Evolutionary conservation across 2,113 vertebrate species (phyloP), one percentile per base, ranked within the genome.

Genomic region (Dolichotis patagonum): DNA sequence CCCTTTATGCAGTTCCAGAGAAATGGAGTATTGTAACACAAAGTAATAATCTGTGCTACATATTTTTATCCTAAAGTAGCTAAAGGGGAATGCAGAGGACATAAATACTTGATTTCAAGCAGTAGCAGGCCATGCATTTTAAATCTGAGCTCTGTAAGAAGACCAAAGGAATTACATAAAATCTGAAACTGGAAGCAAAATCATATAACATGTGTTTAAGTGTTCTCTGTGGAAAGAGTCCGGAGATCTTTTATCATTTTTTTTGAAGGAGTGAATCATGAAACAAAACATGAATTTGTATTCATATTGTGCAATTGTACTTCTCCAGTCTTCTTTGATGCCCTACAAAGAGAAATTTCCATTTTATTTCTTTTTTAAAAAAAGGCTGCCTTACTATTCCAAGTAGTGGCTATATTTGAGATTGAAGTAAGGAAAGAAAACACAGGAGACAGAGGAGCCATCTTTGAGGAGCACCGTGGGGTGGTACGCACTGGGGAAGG

Each of bases 1-100:
- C 26, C 9, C 26, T 84, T 75, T 87, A n/a, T 77, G 28, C 14
- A 54, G 38, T 82, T 87, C 35, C 65, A 78, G 14, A 63, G 69
- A 96, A 97, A 87, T 52, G 14, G 54, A 77, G 26, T 92, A 93
- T 94, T 97, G 83, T 81, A 93, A 85, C 69, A 75, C 26, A 65
- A 32, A 95, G 22, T 62, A 86, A 77, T 90, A 96, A 52, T 43
- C 11, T 77, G 32, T 24, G 41, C 7, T 86, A 41, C 32, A 91
- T 91, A 20, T 89, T 95, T 97, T 90, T 85, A 90, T 93, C 35
- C 93, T 46, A 90, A 90, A 87, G 58, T 90, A 80, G 19, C 81
- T 89, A 65, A 95, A 60, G 5, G 13, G 17, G 24, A 71, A 63
- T 77, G 13, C 17, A 69, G 30, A 52, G 77, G 38, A 43, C 62